phyloP scores from a whole-genome alignment of 2,888 invertebrate species.

The Capitulum mitella region DNA sequence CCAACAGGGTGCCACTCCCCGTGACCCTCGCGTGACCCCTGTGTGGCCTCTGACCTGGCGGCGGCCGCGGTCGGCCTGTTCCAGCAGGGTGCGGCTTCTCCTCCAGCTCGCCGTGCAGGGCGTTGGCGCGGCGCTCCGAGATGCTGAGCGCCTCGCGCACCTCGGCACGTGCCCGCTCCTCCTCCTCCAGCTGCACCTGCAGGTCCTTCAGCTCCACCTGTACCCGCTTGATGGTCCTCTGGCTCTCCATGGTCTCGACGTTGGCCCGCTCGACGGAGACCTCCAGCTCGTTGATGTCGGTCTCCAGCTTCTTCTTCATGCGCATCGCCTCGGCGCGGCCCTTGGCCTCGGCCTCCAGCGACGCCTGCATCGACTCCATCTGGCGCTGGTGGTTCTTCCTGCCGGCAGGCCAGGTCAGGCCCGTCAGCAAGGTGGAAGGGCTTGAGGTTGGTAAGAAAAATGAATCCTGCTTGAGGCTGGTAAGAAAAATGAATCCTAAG shows the following conservation, averaged over 20 bases:
- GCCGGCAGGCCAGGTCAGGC: no score
- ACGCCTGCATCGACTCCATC: conserved; percentile 74
- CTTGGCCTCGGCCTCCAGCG: conserved; percentile 50
- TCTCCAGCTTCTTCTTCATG: conserved; percentile 99
- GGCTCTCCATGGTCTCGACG: conserved; percentile 48
- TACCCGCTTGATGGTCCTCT: conserved; percentile 51
- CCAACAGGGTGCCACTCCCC: not conserved
- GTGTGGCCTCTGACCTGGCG: conserved; percentile 71
- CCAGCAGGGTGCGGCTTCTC: conserved; percentile 93
- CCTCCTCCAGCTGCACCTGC: conserved; percentile 67
- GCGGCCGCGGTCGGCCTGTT: conserved; percentile 96
- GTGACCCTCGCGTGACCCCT: not conserved
- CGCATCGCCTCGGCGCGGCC: conserved; percentile 62
- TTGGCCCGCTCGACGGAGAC: conserved; percentile 53
- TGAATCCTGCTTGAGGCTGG: no score
- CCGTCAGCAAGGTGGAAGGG: no score
- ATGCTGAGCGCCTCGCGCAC: conserved; percentile 95
- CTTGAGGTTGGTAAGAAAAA: no score
- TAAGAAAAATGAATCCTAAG: no score
- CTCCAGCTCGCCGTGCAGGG: conserved; percentile 95
- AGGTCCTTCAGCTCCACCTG: conserved; percentile 95
- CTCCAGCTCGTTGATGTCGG: conserved; percentile 82
- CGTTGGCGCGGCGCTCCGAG: conserved; percentile 94
- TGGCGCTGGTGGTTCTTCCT: conserved; percentile 88
- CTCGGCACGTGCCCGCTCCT: conserved; percentile 95